Evolutionary conservation across 2,888 invertebrate genomes (phyloP).

Genomic region (Zaprionus bogoriensis): DNA sequence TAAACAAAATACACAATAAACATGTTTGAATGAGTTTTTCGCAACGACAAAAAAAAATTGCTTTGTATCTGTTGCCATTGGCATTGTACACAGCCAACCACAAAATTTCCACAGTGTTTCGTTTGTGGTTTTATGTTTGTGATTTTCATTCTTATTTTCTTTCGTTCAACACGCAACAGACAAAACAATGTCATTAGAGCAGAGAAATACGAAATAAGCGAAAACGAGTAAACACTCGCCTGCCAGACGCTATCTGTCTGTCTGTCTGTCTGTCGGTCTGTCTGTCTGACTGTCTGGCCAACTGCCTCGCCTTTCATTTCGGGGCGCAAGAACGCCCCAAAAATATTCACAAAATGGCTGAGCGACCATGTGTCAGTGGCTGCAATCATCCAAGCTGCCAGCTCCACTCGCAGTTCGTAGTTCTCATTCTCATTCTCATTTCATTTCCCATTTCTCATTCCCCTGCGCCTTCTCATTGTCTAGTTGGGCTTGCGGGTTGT

Average conservation of each 20-base stretch:
- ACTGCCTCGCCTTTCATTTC: constrained; percentile 5
- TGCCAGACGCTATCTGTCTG: neutral
- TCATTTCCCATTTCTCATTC: neutral
- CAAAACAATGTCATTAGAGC: constrained; percentile 62
- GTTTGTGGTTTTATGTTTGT: constrained; percentile 10
- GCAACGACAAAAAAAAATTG: neutral
- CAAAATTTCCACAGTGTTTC: constrained; percentile 28
- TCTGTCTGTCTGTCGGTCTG: constrained; percentile 7
- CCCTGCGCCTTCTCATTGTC: constrained; percentile 13
- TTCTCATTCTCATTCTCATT: constrained; percentile 1
- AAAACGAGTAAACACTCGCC: constrained; percentile 26
- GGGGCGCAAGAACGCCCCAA: constrained; percentile 24
- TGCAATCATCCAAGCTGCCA: constrained; percentile 69
- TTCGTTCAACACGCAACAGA: constrained; percentile 47
- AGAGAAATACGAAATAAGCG: constrained; percentile 64
- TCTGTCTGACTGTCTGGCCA: constrained; percentile 2
- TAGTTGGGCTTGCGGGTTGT: constrained; percentile 11
- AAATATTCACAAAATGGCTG: constrained; percentile 51
- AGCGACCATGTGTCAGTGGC: constrained; percentile 43
- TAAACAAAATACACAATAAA: neutral
- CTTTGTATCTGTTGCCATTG: constrained; percentile 4
- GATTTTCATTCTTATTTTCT: constrained; percentile 4
- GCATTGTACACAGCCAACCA: constrained; percentile 11
- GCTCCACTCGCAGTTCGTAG: constrained; percentile 47
- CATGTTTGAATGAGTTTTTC: constrained; percentile 1